Conservation (phyloP, 2,888 invertebrate genomes). For the Patella pellucida region DNA sequence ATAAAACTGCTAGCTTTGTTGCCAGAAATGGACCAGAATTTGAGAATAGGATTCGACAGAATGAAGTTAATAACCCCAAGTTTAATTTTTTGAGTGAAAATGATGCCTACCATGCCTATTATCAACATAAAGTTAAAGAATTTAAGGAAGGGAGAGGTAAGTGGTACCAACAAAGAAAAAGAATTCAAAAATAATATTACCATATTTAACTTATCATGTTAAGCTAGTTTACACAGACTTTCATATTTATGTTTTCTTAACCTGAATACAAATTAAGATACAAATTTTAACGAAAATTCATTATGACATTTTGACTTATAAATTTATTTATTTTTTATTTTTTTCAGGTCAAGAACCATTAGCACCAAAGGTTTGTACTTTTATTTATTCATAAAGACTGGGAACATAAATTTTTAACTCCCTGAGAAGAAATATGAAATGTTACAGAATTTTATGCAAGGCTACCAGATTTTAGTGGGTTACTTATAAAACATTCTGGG, state of each 20-base stretch:
- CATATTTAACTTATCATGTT: no score
- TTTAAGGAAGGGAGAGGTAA: slow-evolving; percentile 75
- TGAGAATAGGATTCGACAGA: slow-evolving; percentile 96
- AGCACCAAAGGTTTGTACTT: slow-evolving; percentile 57
- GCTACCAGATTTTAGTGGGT: no score
- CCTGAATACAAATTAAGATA: background rate
- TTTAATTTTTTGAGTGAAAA: slow-evolving; percentile 97
- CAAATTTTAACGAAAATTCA: background rate
- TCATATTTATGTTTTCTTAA: background rate
- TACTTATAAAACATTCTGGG: no score
- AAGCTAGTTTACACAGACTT: no score
- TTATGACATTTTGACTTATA: no score
- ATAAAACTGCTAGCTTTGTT: slow-evolving; percentile 99
- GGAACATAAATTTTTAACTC: no score
- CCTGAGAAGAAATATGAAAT: no score
- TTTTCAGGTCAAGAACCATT: slow-evolving; percentile 62
- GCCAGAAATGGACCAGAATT: slow-evolving; percentile 99
- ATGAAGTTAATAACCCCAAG: slow-evolving; percentile 97
- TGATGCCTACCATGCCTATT: slow-evolving; percentile 99
- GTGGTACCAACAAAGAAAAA: background rate
- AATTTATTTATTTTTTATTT: slow-evolving; percentile 21
- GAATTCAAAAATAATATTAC: no score
- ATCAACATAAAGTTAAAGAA: slow-evolving; percentile 97
- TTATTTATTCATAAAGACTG: no score
- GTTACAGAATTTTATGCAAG: no score